Conservation (phyloP, 2,888 invertebrate species). For the Cordilura impudica region DNA sequence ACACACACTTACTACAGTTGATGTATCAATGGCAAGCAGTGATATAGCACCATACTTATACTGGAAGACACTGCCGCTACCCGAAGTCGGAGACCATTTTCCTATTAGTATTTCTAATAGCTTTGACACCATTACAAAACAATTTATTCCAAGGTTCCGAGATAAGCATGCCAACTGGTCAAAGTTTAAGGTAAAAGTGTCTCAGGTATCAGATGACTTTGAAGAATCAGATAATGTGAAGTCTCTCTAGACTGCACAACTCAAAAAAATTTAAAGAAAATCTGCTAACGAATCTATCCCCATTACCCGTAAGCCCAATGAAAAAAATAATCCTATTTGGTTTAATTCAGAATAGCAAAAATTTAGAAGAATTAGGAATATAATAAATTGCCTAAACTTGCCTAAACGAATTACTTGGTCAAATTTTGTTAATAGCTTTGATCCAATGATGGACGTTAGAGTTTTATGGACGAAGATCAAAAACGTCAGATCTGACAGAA, state of each 20-base stretch:
- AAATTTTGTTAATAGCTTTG: constrained; percentile 28
- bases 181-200: no score
- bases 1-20: constrained; percentile 15
- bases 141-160: neutral
- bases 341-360: constrained; percentile 1
- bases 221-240: neutral
- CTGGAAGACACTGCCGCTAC: neutral
- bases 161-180: neutral
- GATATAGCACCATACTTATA: constrained; percentile 2
- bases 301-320: neutral
- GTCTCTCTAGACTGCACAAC: constrained; percentile 1
- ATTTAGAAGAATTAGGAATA: neutral
- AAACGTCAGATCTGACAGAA: neutral
- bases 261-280: neutral
- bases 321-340: neutral
- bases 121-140: neutral
- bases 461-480: no score
- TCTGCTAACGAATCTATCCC: constrained; percentile 17
- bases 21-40: constrained; percentile 17
- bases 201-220: no score
- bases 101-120: neutral
- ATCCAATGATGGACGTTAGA: constrained; percentile 27
- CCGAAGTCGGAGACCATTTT: neutral
- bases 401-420: constrained; percentile 8
- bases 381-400: neutral